Conservation (phyloP, 2,888 invertebrate species). For the Cheilosia soror region DNA sequence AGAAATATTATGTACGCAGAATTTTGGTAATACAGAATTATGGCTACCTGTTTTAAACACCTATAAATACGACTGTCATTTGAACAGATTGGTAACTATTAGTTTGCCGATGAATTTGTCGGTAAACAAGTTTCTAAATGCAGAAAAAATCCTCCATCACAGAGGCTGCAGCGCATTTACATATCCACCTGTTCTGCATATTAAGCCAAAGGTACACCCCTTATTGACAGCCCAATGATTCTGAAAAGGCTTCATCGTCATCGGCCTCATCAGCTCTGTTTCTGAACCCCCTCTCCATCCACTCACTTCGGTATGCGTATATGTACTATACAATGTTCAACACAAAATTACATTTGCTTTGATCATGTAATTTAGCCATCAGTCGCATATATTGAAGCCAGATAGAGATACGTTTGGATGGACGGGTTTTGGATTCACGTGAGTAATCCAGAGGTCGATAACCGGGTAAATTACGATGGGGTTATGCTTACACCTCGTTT, state of each 20-base stretch:
- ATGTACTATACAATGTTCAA: slow-evolving; percentile 44
- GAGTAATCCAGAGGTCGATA: slow-evolving; percentile 74
- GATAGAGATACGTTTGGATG: slow-evolving; percentile 50
- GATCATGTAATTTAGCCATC: slow-evolving; percentile 75
- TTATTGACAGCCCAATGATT: slow-evolving; percentile 65
- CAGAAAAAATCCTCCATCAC: slow-evolving; percentile 13
- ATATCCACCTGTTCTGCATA: background rate
- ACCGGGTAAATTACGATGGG: slow-evolving; percentile 65
- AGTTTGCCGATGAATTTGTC: slow-evolving; percentile 15
- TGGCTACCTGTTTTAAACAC: no score
- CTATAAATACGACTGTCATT: background rate
- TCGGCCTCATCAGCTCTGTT: slow-evolving; percentile 34
- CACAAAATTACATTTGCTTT: slow-evolving; percentile 72
- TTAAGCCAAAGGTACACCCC: slow-evolving; percentile 1
- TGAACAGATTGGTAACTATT: background rate
- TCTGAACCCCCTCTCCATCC: background rate
- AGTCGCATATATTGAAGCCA: slow-evolving; percentile 61
- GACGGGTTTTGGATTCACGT: slow-evolving; percentile 65
- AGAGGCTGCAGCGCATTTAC: background rate
- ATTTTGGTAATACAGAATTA: no score
- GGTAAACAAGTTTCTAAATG: slow-evolving; percentile 22
- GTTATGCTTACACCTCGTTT: slow-evolving; percentile 54
- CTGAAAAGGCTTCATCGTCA: slow-evolving; percentile 50
- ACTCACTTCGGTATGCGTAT: background rate
- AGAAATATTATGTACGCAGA: no score